Evolutionary conservation across 1,140 invertebrate genomes (phyloP).

Genomic region (Zaprionus ghesquierei): DNA sequence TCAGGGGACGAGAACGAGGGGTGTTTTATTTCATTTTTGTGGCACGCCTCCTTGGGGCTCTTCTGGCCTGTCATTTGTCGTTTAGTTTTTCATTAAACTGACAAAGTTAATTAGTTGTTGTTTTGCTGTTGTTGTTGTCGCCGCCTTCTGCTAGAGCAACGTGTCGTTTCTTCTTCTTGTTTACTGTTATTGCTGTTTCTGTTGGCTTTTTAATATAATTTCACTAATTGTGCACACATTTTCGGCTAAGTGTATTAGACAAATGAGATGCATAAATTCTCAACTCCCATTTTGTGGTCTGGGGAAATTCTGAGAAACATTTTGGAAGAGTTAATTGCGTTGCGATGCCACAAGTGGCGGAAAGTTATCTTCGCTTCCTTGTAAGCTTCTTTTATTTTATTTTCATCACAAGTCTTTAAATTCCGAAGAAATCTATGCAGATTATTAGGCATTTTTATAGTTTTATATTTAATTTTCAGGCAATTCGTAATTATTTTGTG

Average conservation of each 20-base stretch:
- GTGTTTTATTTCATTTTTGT: constrained; percentile 11
- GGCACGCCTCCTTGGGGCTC: constrained; percentile 10
- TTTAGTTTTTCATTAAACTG: constrained; percentile 72
- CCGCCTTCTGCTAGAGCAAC: constrained; percentile 1
- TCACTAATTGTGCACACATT: constrained; percentile 53
- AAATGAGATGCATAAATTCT: constrained; percentile 42
- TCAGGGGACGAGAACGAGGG: not conserved
- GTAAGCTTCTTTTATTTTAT: not conserved
- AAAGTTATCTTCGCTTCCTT: not conserved
- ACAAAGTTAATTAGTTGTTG: constrained; percentile 65
- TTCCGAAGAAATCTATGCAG: too few species aligned
- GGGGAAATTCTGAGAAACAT: not conserved
- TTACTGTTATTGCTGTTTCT: not conserved
- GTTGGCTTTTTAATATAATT: constrained; percentile 24
- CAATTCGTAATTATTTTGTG: not conserved
- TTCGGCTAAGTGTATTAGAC: constrained; percentile 44
- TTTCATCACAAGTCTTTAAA: not conserved
- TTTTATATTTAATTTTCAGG: too few species aligned
- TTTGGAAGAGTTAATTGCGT: constrained; percentile 9
- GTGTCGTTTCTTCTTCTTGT: constrained; percentile 5
- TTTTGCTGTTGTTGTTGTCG: constrained; percentile 14
- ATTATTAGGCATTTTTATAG: too few species aligned
- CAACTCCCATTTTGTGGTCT: not conserved
- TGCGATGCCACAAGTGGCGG: not conserved
- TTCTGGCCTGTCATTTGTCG: constrained; percentile 41